phyloP scores from a whole-genome alignment of 1,140 invertebrate genomes.

The Drosophila santomea region DNA sequence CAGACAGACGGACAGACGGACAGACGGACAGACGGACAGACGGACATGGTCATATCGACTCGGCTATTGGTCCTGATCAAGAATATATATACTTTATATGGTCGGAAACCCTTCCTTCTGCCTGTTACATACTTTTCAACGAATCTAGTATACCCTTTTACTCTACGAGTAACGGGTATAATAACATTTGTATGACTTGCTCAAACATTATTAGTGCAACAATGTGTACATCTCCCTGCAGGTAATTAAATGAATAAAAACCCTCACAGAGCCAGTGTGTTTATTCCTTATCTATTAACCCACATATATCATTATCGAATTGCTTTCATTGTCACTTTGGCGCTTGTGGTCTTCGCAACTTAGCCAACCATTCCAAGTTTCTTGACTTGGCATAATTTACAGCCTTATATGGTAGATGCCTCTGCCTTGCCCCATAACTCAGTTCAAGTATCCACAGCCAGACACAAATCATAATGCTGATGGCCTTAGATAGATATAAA shows the following conservation, averaged over 20 bases:
- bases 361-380: slow-evolving; percentile 56
- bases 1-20: too few species aligned
- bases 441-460: slow-evolving; percentile 33
- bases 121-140: too few species aligned
- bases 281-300: slow-evolving; percentile 28
- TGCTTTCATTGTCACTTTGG: slow-evolving; percentile 37
- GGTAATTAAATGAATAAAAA: slow-evolving; percentile 4
- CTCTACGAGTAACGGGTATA: too few species aligned
- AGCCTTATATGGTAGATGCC: slow-evolving; percentile 11
- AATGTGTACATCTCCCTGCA: background rate
- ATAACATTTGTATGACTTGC: too few species aligned
- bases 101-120: too few species aligned
- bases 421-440: slow-evolving; percentile 36
- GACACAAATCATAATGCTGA: slow-evolving; percentile 73
- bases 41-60: too few species aligned
- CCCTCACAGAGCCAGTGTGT: too few species aligned
- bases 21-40: too few species aligned
- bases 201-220: too few species aligned
- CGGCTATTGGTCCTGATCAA: too few species aligned
- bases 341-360: slow-evolving; percentile 40
- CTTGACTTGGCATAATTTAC: slow-evolving; percentile 51
- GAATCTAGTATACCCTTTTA: too few species aligned
- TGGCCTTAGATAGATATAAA: slow-evolving; percentile 75
- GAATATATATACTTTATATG: too few species aligned
- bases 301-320: slow-evolving; percentile 49